Evolutionary conservation across 2,888 invertebrate species (phyloP), one percentile per base, ranked within the genome.

Genomic region (Tanytarsus gracilentus): DNA sequence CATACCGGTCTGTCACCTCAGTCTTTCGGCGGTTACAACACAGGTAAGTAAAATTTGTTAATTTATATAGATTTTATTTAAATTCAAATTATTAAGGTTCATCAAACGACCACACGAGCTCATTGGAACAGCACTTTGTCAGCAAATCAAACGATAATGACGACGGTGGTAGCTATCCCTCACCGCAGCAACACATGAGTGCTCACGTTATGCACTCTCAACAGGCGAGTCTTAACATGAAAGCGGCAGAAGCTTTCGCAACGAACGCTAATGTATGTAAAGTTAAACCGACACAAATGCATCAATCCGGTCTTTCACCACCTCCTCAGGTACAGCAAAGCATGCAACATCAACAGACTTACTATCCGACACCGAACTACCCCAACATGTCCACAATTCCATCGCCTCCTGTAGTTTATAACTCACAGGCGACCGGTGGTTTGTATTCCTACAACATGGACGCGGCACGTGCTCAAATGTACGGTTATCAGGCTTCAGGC

Each of bases 301-400:
- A 72, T 66, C 69, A 69, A 64, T 66, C 68, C 5, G 66, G 69
- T 1, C 70, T 79, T 11, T 81, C 81, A 11, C 84, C 85, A 29
- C 84, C 85, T 3, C 78, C 78, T 11, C 79, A 78, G 66, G 72
- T 71, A 70, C 66, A 74, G 68, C 67, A 78, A 69, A 69, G 77
- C 70, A 69, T 74, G 69, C 78, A 78, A 66, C 79, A 76, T 65
- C 79, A 72, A 70, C 78, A 70, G 7, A 73, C 71, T 68, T 89
- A 87, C 72, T 83, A 82, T 75, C 85, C 86, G 67, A 70, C 74
- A 62, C 76, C 75, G 25, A 87, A 87, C 62, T 90, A 85, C 67
- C 86, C 87, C 59, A 82, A 83, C 52, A 83, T 91, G 70, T 84
- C 90, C 18, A 87, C 90, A 26, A 88, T 92, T 64, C 91, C 92